These are phyloP conservation scores for Chrysina gloriosa DNA, from an alignment of 2,888 invertebrate genomes.

Conservation along the genomic window DNA sequence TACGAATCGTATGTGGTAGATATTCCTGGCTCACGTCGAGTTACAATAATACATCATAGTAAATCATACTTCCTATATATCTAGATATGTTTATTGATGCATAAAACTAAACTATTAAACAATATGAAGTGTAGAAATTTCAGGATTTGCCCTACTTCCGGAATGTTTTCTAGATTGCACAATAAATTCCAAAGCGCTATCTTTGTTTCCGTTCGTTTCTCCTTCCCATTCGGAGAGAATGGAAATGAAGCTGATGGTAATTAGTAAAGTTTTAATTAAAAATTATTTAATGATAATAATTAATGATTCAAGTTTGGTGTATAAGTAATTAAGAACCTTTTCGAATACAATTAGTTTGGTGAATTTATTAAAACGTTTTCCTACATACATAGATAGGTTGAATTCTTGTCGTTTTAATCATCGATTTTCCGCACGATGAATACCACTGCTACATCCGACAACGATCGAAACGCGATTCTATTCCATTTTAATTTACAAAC, in stretches of 20 bases:
- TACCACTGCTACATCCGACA: background rate
- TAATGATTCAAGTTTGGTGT: constrained; percentile 6
- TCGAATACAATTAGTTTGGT: background rate
- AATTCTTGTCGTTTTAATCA: background rate
- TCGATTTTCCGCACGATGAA: background rate
- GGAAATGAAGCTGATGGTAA: constrained; percentile 17
- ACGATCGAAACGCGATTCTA: too few relatives aligned
- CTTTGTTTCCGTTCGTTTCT: background rate
- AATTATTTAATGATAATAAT: constrained; percentile 25
- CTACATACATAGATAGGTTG: background rate
- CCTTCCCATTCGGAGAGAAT: background rate
- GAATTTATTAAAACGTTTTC: background rate
- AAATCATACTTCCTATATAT: too few relatives aligned
- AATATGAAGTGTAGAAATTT: too few relatives aligned
- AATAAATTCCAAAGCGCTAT: too few relatives aligned
- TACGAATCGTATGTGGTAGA: too few relatives aligned
- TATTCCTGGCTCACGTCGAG: too few relatives aligned
- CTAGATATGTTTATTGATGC: too few relatives aligned
- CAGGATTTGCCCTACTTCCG: too few relatives aligned
- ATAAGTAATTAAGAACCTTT: background rate
- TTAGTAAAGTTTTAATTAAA: constrained; percentile 30
- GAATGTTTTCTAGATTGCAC: too few relatives aligned
- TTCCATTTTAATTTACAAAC: too few relatives aligned
- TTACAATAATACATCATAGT: too few relatives aligned
- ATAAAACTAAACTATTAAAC: too few relatives aligned